Evolutionary conservation across 2,797 vertebrate genomes (phyloP), one percentile per base, ranked within the genome.

Genomic region (Onychomys torridus): DNA sequence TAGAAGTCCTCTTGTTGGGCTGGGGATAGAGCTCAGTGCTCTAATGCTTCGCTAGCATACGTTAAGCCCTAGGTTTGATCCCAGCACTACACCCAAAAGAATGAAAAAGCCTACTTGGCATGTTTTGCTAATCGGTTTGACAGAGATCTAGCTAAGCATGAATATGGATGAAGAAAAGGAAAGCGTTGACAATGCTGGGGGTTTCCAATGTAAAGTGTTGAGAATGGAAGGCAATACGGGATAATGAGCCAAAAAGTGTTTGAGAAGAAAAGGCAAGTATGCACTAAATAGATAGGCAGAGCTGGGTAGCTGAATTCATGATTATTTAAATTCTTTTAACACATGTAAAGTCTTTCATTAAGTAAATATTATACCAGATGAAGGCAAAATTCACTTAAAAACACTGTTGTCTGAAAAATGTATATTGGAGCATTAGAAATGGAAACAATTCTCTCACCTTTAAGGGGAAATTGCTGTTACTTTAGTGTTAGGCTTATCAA

Each of bases 91-190:
- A 32, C 37, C 25, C 1, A 32, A 16, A 63, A 59, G n/a, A 59
- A 59, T 19, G 49, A 43, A 43, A 85, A 85, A n/a, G 32, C 11
- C 23, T 92, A 10, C 89, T 78, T 90, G 78, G n/a, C 29, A 21
- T 95, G 13, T 34, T 95, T 96, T 95, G 63, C 32, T 78, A 78
- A 69, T 89, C 67, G 43, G 29, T 93, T 96, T 93, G 85, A 32
- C 52, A 27, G 55, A 57, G 52, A 32, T 85, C 14, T 73, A 14
- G 71, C 7, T 84, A 76, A 95, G 49, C 46, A 65, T 63, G 37
- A 88, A 93, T 65, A 86, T 90, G 34, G 8, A 40, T 77, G 65
- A 94, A 90, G 27, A 67, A 93, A 91, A 92, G 8, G 49, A 76
- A 94, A 71, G 8, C 8, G 63, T 14, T 76, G 63, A 78, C 73